Conservation (phyloP, 2,888 invertebrate species). For the Pseudolycoriella hygida region DNA sequence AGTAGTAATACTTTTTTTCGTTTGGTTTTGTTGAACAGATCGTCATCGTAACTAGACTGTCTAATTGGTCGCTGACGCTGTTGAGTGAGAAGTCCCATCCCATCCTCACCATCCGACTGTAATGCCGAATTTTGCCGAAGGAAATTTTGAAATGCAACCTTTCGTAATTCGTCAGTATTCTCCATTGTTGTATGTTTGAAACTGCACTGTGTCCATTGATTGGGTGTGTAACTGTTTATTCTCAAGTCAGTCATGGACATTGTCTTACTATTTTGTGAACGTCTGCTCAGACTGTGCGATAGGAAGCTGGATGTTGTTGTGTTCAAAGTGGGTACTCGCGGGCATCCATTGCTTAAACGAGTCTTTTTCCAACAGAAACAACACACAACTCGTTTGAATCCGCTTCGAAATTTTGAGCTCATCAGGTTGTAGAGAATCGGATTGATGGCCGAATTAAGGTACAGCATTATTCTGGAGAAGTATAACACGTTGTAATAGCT, state of each 20-base stretch:
- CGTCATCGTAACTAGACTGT: too few relatives aligned
- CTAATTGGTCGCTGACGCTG: too few relatives aligned
- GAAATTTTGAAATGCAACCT: too few relatives aligned
- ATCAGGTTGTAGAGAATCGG: slow-evolving; percentile 84
- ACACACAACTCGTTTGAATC: slow-evolving; percentile 52
- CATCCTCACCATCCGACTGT: too few relatives aligned
- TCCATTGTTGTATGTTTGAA: neutral
- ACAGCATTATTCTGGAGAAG: slow-evolving; percentile 72
- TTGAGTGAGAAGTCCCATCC: too few relatives aligned
- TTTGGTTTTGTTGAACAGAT: neutral
- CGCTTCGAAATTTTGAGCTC: slow-evolving; percentile 77
- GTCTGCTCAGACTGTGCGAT: slow-evolving; percentile 34
- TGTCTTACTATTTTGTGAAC: slow-evolving; percentile 19
- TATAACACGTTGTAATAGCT: slow-evolving; percentile 67
- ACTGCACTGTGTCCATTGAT: neutral
- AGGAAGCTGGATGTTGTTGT: slow-evolving; percentile 37
- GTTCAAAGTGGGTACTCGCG: slow-evolving; percentile 35
- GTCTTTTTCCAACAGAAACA: slow-evolving; percentile 22
- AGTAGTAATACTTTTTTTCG: slow-evolving; percentile 3
- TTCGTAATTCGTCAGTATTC: neutral
- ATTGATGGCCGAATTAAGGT: slow-evolving; percentile 78
- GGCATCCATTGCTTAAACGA: slow-evolving; percentile 24
- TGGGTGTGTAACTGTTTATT: neutral
- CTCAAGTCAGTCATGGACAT: slow-evolving; percentile 9
- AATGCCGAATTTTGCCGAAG: too few relatives aligned